These are phyloP conservation scores for Triplophysa rosa DNA, from an alignment of 2,113 vertebrate genomes.

Conservation along the genomic window DNA sequence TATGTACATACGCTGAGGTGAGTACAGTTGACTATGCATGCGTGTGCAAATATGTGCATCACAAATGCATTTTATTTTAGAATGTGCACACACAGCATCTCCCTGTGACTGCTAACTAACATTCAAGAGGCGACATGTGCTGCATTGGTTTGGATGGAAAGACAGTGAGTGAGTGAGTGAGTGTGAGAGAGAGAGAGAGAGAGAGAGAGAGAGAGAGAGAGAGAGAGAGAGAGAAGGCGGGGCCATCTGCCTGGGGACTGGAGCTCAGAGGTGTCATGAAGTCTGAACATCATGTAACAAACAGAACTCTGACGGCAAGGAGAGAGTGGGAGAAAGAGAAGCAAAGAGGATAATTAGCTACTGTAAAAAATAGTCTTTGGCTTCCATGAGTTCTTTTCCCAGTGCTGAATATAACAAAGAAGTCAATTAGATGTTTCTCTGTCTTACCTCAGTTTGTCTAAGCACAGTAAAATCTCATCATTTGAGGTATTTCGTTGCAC, in stretches of 20 bases:
- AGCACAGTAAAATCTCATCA: background rate
- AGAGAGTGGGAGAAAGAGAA: constrained; percentile 4
- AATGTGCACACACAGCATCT: constrained; percentile 9
- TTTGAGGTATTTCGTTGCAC: background rate
- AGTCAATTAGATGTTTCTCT: constrained; percentile 7
- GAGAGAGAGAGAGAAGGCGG: background rate
- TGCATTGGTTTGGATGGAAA: background rate
- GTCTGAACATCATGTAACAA: constrained; percentile 38
- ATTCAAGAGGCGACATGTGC: background rate
- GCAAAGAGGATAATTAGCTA: background rate
- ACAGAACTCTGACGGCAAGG: constrained; percentile 32
- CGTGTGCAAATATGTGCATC: background rate
- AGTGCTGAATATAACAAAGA: constrained; percentile 33
- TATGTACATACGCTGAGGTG: background rate
- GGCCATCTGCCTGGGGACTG: constrained; percentile 33
- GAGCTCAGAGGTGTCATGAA: constrained; percentile 40
- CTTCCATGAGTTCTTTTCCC: background rate
- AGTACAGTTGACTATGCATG: background rate
- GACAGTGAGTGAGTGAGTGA: no score
- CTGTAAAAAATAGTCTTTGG: constrained; percentile 7
- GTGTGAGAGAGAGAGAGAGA: background rate
- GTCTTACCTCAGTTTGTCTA: background rate
- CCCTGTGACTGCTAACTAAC: constrained; percentile 5
- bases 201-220: background rate
- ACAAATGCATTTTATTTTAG: background rate